These are phyloP conservation scores for Pseudocheirus occidentalis DNA, from an alignment of 2,797 vertebrate genomes.

Conservation along the genomic window DNA sequence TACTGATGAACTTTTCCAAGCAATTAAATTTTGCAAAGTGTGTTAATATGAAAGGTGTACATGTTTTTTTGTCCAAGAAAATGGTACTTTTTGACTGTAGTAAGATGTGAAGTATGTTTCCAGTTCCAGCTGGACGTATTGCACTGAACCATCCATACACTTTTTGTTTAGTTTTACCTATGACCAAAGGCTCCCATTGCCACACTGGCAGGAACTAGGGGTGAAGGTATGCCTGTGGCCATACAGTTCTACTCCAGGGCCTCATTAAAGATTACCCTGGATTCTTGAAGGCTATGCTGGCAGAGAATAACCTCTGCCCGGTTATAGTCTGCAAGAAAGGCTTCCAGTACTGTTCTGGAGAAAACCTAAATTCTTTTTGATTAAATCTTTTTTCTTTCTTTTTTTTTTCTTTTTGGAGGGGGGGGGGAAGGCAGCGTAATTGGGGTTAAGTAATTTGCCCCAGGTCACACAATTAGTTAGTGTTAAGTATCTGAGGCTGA, in stretches of 20 bases:
- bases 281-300: not conserved
- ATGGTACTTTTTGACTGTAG: not conserved
- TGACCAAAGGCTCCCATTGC: not conserved
- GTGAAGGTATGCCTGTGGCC: not conserved
- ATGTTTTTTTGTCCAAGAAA: not conserved
- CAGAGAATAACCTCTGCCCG: too few relatives aligned
- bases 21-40: not conserved
- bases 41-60: not conserved
- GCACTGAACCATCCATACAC: not conserved
- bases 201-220: not conserved
- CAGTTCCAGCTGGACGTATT: not conserved
- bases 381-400: too few relatives aligned
- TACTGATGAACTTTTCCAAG: not conserved
- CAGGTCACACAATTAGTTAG: too few relatives aligned
- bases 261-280: not conserved
- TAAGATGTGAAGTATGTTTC: not conserved
- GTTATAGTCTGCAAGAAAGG: too few relatives aligned
- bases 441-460: too few relatives aligned
- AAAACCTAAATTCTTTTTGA: too few relatives aligned
- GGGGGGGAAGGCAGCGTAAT: too few relatives aligned
- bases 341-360: too few relatives aligned
- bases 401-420: too few relatives aligned
- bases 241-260: not conserved
- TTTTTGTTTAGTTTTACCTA: not conserved
- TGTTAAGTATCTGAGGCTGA: too few relatives aligned